Percentiles rank a stretch among this genome's conserved stretches.
phyloP scores from a whole-genome alignment of 1,140 invertebrate genomes.

The Gonioctena quinquepunctata region DNA sequence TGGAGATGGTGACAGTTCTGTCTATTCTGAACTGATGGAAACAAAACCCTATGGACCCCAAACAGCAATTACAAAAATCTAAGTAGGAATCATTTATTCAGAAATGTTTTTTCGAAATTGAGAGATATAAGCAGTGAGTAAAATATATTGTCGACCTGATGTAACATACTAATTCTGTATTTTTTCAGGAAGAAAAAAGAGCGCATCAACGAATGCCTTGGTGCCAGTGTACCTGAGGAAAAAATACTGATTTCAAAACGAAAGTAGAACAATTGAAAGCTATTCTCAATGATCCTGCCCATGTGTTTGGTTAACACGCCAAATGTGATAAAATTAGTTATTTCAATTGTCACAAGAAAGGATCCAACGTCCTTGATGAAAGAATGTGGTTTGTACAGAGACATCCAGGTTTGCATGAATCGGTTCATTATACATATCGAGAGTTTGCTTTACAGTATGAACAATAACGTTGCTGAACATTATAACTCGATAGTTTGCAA shows the following conservation, averaged over 20 bases:
- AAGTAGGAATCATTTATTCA: constrained; percentile 48
- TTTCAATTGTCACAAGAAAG: constrained; percentile 37
- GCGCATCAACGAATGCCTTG: too few relatives aligned
- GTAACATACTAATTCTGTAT: not conserved
- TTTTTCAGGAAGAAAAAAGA: not conserved
- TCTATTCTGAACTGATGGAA: constrained; percentile 32
- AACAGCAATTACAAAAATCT: constrained; percentile 36
- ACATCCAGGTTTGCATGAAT: constrained; percentile 17
- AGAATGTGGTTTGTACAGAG: constrained; percentile 20
- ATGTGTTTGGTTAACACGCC: constrained; percentile 53
- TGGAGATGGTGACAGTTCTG: constrained; percentile 54
- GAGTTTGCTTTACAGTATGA: constrained; percentile 49
- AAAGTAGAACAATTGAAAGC: constrained; percentile 37
- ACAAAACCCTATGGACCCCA: constrained; percentile 16
- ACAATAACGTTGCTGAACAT: constrained; percentile 55
- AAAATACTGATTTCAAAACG: not conserved
- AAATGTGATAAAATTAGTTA: constrained; percentile 29
- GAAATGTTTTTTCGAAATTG: constrained; percentile 33
- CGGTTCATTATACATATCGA: constrained; percentile 24
- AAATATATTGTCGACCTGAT: not conserved
- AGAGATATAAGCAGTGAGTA: constrained; percentile 11
- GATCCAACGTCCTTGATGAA: constrained; percentile 36
- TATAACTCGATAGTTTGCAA: constrained; percentile 51
- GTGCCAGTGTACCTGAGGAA: not conserved
- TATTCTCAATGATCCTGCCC: constrained; percentile 43